phyloP scores from a whole-genome alignment of 2,888 invertebrate genomes.

The Patella caerulea region DNA sequence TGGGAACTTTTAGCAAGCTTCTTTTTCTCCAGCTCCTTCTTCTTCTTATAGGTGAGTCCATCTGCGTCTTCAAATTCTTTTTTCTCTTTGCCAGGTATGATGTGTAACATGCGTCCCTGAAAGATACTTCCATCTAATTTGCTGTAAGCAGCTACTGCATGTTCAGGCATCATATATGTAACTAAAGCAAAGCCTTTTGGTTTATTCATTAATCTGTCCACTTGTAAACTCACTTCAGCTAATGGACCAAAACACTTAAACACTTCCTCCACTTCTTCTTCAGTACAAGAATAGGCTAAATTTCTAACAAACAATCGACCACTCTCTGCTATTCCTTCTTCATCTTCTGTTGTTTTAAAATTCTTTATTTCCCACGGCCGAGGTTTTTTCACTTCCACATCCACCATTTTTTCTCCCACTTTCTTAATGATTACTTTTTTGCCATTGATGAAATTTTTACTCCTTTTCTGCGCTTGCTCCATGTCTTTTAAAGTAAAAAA shows the following conservation, averaged over 20 bases:
- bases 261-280: conserved; percentile 85
- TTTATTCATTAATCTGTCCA: conserved; percentile 85
- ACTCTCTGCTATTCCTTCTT: conserved; percentile 68
- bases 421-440: conserved; percentile 64
- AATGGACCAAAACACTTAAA: conserved; percentile 90
- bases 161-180: conserved; percentile 94
- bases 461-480: conserved; percentile 84
- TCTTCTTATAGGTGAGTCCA: conserved; percentile 80
- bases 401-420: conserved; percentile 38
- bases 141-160: conserved; percentile 90
- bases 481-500: conserved; percentile 87
- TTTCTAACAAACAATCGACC: conserved; percentile 94
- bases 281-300: conserved; percentile 87
- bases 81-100: conserved; percentile 87
- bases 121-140: conserved; percentile 92
- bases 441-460: conserved; percentile 84
- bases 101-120: conserved; percentile 90
- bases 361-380: conserved; percentile 61
- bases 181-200: conserved; percentile 94
- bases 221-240: conserved; percentile 88
- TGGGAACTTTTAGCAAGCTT: conserved; percentile 79
- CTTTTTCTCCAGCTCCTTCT: conserved; percentile 84
- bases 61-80: conserved; percentile 56
- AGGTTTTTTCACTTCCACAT: conserved; percentile 31
- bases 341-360: conserved; percentile 19